phyloP scores from a whole-genome alignment of 1,140 invertebrate genomes.

The Liolophura sinensis region DNA sequence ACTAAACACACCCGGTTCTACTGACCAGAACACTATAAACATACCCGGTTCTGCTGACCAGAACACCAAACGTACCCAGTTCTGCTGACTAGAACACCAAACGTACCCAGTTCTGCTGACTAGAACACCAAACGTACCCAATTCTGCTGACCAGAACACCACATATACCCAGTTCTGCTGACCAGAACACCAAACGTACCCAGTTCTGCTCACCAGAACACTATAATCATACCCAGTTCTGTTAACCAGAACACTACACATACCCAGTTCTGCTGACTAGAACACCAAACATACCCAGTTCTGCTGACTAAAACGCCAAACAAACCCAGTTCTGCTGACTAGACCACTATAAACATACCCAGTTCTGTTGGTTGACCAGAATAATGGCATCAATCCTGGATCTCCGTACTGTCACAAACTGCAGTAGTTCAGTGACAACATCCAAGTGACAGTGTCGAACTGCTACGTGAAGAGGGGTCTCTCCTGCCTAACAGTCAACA shows the following conservation, averaged over 20 bases:
- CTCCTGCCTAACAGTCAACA: conserved; percentile 50
- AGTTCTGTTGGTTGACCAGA: conserved; percentile 61
- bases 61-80: too few relatives aligned
- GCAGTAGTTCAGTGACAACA: conserved; percentile 56
- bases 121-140: too few relatives aligned
- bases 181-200: too few relatives aligned
- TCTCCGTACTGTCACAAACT: conserved; percentile 35
- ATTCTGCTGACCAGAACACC: too few relatives aligned
- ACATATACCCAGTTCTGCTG: conserved; percentile 61
- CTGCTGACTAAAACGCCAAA: too few relatives aligned
- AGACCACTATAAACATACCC: conserved; percentile 40
- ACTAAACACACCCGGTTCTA: too few relatives aligned
- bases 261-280: too few relatives aligned
- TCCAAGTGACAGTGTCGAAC: conserved; percentile 62
- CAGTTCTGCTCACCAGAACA: too few relatives aligned
- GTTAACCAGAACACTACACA: conserved; percentile 61
- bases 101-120: conserved; percentile 59
- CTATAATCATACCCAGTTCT: conserved; percentile 55
- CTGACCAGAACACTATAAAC: conserved; percentile 5
- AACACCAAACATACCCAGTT: conserved; percentile 54
- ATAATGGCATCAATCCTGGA: conserved; percentile 51
- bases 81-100: too few relatives aligned
- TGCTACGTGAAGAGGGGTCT: conserved; percentile 63
- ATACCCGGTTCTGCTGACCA: conserved; percentile 62
- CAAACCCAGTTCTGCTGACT: too few relatives aligned